Evolutionary conservation across 2,797 vertebrate genomes (phyloP), one percentile per base, ranked within the genome.

Genomic region (Harpagifer antarcticus): DNA sequence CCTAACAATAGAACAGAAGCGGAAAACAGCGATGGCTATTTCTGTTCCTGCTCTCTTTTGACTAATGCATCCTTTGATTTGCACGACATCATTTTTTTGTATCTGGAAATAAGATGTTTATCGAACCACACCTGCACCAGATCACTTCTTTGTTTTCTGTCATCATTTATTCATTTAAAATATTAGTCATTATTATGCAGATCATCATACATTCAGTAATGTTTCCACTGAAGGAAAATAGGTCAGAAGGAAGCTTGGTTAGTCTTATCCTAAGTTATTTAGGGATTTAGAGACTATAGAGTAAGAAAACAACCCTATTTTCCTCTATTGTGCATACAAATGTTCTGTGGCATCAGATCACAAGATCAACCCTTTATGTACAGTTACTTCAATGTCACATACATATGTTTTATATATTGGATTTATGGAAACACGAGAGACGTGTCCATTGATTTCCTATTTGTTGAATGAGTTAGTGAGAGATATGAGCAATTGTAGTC

Each of bases 11-110:
- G 33, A 66, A 63, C 66, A 23, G 19, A 40, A 67, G 50, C 43
- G 40, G 23, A 13, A 65, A 58, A 48, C 54, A n/a, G 27, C 31
- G 33, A 19, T 31, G n/a, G 47, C 59, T 76, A 76, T 86, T 86
- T 82, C 48, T 69, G 74, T 70, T 59, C 14, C 65, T 55, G 23
- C 57, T 45, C 42, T 47, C 31, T 33, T 44, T 49, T 6, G 3
- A 16, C 33, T 49, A 0, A 1, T 4, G 12, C 1, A 0, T 9
- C 11, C 9, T 3, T 65, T 67, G 33, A 48, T 64, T 53, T n/a
- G 20, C 23, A 15, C 33, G 5, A 68, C 50, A 67, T 55, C 37
- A 15, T 61, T 17, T 52, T 17, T 67, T 57, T 62, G 16, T 69
- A 20, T 33, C 44, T 20, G 8, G 8, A 62, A 61, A 59, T 55